Conservation (phyloP, 2,888 invertebrate genomes). For the Endomychus coccineus region DNA sequence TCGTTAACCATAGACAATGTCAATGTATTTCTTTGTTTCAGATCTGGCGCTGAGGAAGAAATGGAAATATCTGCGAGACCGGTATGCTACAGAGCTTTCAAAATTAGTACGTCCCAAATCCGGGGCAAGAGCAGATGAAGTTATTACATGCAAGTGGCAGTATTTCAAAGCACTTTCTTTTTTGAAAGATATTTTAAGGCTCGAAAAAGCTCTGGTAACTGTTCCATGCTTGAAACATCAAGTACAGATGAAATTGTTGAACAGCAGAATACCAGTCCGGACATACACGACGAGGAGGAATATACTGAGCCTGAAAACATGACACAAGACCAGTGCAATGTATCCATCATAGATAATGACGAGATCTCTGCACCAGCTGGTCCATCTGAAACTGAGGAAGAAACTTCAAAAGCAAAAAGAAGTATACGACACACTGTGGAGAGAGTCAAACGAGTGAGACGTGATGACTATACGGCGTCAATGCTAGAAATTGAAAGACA, state of each 20-base stretch:
- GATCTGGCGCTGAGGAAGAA: no score
- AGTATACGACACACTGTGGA: background rate
- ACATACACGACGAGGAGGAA: background rate
- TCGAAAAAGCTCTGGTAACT: slow-evolving; percentile 1
- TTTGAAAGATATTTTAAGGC: no score
- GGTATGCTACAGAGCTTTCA: no score
- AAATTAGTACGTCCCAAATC: no score
- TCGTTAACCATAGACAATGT: no score
- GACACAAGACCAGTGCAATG: slow-evolving; percentile 1
- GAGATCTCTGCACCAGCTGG: slow-evolving; percentile 1
- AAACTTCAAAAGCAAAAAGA: slow-evolving; percentile 1
- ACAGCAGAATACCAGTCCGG: slow-evolving; percentile 1
- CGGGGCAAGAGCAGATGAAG: no score
- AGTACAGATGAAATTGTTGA: slow-evolving; percentile 1
- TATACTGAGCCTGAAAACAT: slow-evolving; percentile 1
- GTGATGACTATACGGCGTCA: slow-evolving; percentile 1
- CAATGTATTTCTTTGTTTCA: no score
- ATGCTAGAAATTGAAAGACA: slow-evolving; percentile 1
- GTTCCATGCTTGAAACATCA: slow-evolving; percentile 1
- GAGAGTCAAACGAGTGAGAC: background rate
- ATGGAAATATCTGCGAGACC: no score
- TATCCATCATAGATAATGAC: slow-evolving; percentile 1
- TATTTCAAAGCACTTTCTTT: background rate
- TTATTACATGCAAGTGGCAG: no score
- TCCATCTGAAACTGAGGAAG: background rate